Base-by-base conservation (phyloP, 2,797 vertebrate species). In the Caiman crocodilus region DNA sequence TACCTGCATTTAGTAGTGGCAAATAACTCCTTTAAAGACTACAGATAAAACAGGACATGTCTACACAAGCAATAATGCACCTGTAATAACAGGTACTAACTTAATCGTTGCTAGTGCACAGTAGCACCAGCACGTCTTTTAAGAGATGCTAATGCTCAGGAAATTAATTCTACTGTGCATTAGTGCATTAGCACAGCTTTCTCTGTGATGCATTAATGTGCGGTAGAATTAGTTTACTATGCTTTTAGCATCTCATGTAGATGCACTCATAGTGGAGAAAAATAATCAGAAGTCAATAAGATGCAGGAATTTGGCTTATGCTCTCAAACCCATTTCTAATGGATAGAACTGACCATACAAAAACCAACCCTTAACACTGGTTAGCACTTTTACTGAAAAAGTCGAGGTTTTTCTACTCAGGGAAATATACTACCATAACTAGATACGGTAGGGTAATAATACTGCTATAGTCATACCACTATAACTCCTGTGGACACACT, bases 1-100 rank as follows among this genome's bases (percentile, higher is more conserved):
- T 74, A 90, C 84, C 23, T 86, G 20, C 78, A 74, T 91, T 42
- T 73, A 91, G 82, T 86, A 94, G n/a, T 28, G 91, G 87, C 50
- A 65, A 90, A 94, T 85, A 90, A 4, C 13, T 92, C 85, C 76
- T 74, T 89, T 85, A 90, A 81, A 91, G 26, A 50, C 42, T 50
- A 50, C 42, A 50, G 42, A 50, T 11, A 10, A 50, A 50, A 50
- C 42, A 50, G 42, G 42, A 10, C 42, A 50, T 50, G 42, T 50
- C 42, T 50, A 50, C 42, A 50, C 42, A 50, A 50, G 42, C 42
- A 50, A 50, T 50, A 50, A 50, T 50, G 9, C 42, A 50, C 42
- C 42, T 50, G 42, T 50, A 50, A 50, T 50, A 50, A 50, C 42
- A 50, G 42, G 42, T 50, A 50, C 42, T 50, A 50, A 50, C 42